Evolutionary conservation across 2,888 invertebrate species (phyloP).

Genomic region (Lycophotia porphyrea): DNA sequence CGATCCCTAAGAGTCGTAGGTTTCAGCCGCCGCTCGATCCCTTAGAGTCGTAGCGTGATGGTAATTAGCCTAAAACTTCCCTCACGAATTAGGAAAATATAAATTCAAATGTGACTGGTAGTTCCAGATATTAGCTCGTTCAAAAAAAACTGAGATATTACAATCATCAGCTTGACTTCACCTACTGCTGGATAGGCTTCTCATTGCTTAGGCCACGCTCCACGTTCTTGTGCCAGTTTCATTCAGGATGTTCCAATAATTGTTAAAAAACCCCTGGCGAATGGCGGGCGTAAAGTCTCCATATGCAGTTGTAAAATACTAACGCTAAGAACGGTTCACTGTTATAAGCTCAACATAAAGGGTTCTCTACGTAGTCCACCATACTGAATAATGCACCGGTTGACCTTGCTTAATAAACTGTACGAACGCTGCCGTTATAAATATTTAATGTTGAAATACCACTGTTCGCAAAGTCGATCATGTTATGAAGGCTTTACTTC

Average conservation of each 20-base stretch:
- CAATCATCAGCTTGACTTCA: too few relatives aligned
- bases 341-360: not conserved
- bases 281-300: not conserved
- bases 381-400: slow-evolving; percentile 44
- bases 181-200: too few relatives aligned
- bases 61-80: not conserved
- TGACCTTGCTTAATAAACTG: slow-evolving; percentile 33
- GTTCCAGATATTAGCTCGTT: not conserved
- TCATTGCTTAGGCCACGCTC: too few relatives aligned
- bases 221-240: too few relatives aligned
- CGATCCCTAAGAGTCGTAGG: not conserved
- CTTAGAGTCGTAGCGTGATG: not conserved
- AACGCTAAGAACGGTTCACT: not conserved
- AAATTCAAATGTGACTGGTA: not conserved
- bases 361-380: slow-evolving; percentile 11
- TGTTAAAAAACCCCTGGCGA: not conserved
- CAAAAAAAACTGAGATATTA: too few relatives aligned
- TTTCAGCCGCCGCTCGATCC: too few relatives aligned
- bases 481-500: not conserved
- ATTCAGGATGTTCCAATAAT: too few relatives aligned
- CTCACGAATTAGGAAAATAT: not conserved
- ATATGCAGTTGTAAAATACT: not conserved
- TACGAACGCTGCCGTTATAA: slow-evolving; percentile 25
- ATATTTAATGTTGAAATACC: slow-evolving; percentile 35
- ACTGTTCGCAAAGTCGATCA: not conserved